Evolutionary conservation across 2,113 vertebrate species (phyloP).

Genomic region (Ptyas mucosa): DNA sequence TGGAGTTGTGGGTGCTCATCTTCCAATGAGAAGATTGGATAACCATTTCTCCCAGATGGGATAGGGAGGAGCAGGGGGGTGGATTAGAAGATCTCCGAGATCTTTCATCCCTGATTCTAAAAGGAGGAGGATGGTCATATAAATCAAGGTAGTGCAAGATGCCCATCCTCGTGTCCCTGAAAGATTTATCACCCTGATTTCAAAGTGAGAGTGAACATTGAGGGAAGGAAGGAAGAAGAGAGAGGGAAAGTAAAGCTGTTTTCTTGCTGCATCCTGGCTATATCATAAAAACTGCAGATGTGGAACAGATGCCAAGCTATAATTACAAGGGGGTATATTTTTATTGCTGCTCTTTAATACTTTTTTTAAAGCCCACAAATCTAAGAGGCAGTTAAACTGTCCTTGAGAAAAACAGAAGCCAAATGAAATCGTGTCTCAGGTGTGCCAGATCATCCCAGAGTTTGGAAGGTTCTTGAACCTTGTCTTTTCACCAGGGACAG

Average conservation of each 20-base stretch:
- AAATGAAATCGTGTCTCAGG: background rate
- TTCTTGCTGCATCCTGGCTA: constrained; percentile 18
- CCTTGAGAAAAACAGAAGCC: background rate
- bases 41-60: background rate
- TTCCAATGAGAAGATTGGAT: too few species aligned
- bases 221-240: background rate
- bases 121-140: background rate
- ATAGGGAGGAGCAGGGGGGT: background rate
- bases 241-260: background rate
- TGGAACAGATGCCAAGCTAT: constrained; percentile 7
- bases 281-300: constrained; percentile 40
- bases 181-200: background rate
- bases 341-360: constrained; percentile 49
- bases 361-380: constrained; percentile 47
- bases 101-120: background rate
- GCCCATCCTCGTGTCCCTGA: background rate
- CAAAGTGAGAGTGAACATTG: background rate
- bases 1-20: too few species aligned
- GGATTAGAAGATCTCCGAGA: background rate
- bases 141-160: background rate
- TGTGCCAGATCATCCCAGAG: accelerated
- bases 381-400: constrained; percentile 34
- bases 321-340: constrained; percentile 46
- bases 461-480: background rate
- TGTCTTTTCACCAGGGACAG: accelerated